phyloP scores from a whole-genome alignment of 2,797 vertebrate species.

The Tadarida brasiliensis region DNA sequence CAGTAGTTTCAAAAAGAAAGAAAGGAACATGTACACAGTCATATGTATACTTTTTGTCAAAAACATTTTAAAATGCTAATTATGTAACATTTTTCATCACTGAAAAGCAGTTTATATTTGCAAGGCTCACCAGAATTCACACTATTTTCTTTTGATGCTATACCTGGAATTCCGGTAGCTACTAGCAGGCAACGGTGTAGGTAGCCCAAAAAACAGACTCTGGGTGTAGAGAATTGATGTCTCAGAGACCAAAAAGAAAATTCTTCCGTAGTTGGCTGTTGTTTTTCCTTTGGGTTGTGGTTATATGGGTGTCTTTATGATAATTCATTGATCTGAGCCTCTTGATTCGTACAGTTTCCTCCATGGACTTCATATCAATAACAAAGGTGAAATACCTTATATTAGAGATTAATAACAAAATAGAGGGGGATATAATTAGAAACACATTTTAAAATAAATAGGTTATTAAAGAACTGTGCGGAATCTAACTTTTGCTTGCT shows the following conservation, averaged over 20 bases:
- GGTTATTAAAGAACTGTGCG: neutral
- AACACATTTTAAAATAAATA: conserved; percentile 26
- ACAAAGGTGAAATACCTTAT: neutral
- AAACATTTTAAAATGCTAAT: conserved; percentile 2
- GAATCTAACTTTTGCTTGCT: neutral
- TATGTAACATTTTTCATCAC: neutral
- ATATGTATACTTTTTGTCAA: neutral
- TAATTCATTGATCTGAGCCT: neutral
- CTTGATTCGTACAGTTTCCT: neutral
- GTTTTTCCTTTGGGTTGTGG: neutral
- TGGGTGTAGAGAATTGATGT: neutral
- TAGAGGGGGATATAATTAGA: neutral
- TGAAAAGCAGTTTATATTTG: neutral
- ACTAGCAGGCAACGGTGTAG: neutral
- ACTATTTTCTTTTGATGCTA: conserved; percentile 2
- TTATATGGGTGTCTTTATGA: neutral
- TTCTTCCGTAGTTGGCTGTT: neutral
- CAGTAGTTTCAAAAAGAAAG: neutral
- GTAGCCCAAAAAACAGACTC: neutral
- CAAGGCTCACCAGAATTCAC: neutral
- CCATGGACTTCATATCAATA: neutral
- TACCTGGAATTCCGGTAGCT: neutral
- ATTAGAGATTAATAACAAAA: neutral
- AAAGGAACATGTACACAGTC: neutral
- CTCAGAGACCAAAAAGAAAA: conserved; percentile 8